Evolutionary conservation across 2,888 invertebrate genomes (phyloP).

Genomic region (Halictus ligatus): DNA sequence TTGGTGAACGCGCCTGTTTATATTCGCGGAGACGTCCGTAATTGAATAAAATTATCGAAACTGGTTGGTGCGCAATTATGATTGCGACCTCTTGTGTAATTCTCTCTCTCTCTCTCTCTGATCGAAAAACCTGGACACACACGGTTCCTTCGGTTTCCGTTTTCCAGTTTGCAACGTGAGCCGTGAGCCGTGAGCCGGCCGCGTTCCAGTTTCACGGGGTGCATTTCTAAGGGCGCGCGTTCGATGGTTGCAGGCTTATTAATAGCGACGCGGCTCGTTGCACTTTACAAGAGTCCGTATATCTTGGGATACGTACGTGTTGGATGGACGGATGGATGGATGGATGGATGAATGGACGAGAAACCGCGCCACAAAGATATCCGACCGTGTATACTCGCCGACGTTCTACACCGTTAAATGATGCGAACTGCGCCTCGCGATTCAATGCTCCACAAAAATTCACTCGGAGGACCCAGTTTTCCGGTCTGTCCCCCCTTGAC

Average conservation of each 20-base stretch:
- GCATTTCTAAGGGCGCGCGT: slow-evolving; percentile 48
- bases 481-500: too few relatives aligned
- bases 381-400: slow-evolving; percentile 28
- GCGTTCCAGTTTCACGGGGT: slow-evolving; percentile 46
- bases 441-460: slow-evolving; percentile 5
- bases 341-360: slow-evolving; percentile 27
- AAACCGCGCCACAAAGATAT: slow-evolving; percentile 35
- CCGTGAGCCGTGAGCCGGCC: not conserved
- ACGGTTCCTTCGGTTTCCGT: not conserved
- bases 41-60: not conserved
- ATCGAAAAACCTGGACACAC: not conserved
- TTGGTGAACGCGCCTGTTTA: not conserved
- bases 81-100: not conserved
- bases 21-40: not conserved
- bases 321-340: slow-evolving; percentile 37
- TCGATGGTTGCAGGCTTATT: slow-evolving; percentile 53
- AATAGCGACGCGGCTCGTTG: slow-evolving; percentile 54
- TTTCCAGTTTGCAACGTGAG: not conserved
- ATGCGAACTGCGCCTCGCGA: slow-evolving; percentile 11
- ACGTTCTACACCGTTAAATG: slow-evolving; percentile 30
- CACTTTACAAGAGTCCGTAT: slow-evolving; percentile 51
- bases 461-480: not conserved
- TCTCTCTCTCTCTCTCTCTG: not conserved
- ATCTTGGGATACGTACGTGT: slow-evolving; percentile 40
- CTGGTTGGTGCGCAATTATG: not conserved